Percentiles rank a stretch among this genome's conserved stretches.
Evolutionary conservation across 2,113 vertebrate species (phyloP).

Genomic region (Onychorhynchus coronatus): DNA sequence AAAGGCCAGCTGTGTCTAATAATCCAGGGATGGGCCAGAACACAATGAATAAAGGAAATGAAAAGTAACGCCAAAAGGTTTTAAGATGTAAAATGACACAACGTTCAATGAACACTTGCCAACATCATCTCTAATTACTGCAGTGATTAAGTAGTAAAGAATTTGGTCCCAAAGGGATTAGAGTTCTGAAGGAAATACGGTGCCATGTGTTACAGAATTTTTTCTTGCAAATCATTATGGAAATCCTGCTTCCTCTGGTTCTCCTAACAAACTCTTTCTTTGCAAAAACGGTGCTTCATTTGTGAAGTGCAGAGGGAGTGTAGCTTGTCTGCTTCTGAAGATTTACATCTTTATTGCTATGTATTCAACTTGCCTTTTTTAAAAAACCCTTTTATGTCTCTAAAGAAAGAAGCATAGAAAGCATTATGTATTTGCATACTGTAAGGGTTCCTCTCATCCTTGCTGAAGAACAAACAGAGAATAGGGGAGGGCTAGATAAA

Average conservation of each 20-base stretch:
- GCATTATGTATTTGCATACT: slow-evolving; percentile 60
- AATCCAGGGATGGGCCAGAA: background rate
- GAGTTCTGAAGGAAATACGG: slow-evolving; percentile 59
- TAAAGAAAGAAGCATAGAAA: slow-evolving; percentile 46
- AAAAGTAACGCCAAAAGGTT: slow-evolving; percentile 16
- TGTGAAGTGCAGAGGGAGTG: slow-evolving; percentile 55
- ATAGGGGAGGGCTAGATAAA: slow-evolving; percentile 47
- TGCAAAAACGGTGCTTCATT: slow-evolving; percentile 53
- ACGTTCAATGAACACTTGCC: slow-evolving; percentile 44
- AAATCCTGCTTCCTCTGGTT: slow-evolving; percentile 53
- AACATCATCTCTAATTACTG: slow-evolving; percentile 70
- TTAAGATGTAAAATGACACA: slow-evolving; percentile 47
- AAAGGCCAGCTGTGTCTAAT: slow-evolving; percentile 45
- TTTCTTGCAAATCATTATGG: slow-evolving; percentile 59
- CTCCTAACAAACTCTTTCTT: slow-evolving; percentile 55
- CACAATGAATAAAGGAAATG: background rate
- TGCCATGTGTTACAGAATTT: slow-evolving; percentile 66
- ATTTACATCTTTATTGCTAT: slow-evolving; percentile 47
- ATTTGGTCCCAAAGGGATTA: slow-evolving; percentile 48
- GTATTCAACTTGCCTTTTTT: slow-evolving; percentile 48
- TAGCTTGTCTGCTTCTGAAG: slow-evolving; percentile 30
- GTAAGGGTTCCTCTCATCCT: slow-evolving; percentile 48
- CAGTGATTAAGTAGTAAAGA: slow-evolving; percentile 69
- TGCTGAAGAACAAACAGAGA: slow-evolving; percentile 61
- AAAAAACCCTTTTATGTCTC: slow-evolving; percentile 44